Conservation (phyloP, 2,888 invertebrate genomes). For the Seira sanloemensis region DNA sequence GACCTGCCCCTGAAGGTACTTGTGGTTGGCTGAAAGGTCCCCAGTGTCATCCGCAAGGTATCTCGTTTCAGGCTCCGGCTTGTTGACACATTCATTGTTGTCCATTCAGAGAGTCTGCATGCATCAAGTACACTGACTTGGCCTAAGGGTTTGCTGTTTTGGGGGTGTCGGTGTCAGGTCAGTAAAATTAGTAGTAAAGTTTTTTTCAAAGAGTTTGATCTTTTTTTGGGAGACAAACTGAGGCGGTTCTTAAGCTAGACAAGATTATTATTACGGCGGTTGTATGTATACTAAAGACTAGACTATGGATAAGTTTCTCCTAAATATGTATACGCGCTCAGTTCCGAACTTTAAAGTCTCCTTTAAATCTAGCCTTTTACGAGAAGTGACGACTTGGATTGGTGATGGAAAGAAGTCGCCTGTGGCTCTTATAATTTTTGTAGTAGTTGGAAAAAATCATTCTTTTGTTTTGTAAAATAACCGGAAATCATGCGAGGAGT, state of each 20-base stretch:
- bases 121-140: not conserved
- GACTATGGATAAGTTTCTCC: not conserved
- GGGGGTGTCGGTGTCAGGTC: too few species aligned
- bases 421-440: too few species aligned
- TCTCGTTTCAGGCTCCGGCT: not conserved
- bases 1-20: not conserved
- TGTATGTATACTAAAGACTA: not conserved
- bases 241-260: not conserved
- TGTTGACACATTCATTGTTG: constrained; percentile 17
- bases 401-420: too few species aligned
- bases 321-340: not conserved
- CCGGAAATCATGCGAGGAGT: too few species aligned
- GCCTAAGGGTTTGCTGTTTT: not conserved
- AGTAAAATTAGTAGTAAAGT: too few species aligned
- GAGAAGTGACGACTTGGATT: too few species aligned
- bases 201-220: not conserved
- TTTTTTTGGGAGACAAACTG: not conserved
- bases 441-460: too few species aligned
- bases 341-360: not conserved
- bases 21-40: not conserved
- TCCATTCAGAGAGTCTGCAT: constrained; percentile 26
- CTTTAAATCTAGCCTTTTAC: not conserved
- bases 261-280: not conserved
- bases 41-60: not conserved
- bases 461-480: too few species aligned